A percentile compares a stretch with the other conserved stretches of the same genome.
Conservation (phyloP, 2,888 invertebrate species). For the Habroteleia sp. region DNA sequence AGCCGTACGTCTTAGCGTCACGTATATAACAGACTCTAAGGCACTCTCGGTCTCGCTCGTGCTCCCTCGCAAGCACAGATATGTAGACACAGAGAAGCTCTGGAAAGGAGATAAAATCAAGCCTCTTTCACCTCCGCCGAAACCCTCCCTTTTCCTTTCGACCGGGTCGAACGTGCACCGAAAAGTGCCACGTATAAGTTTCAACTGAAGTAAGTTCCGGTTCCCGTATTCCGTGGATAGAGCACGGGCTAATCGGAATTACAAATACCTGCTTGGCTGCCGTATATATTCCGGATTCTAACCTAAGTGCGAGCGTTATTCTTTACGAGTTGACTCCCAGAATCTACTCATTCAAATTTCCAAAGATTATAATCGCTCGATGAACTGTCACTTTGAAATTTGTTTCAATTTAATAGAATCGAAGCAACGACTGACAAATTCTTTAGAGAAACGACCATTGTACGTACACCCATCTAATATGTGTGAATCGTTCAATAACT, state of each 20-base stretch:
- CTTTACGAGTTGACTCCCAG: slow-evolving; percentile 26
- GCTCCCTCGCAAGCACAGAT: slow-evolving; percentile 57
- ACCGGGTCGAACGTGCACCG: slow-evolving; percentile 70
- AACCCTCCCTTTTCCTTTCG: slow-evolving; percentile 56
- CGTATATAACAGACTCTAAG: slow-evolving; percentile 71
- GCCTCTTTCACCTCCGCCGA: slow-evolving; percentile 59
- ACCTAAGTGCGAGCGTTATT: slow-evolving; percentile 39
- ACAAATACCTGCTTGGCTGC: slow-evolving; percentile 73
- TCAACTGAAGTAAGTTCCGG: slow-evolving; percentile 71
- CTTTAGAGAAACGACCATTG: too few relatives aligned
- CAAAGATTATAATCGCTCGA: slow-evolving; percentile 65
- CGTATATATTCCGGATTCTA: slow-evolving; percentile 59
- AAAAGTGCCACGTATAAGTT: slow-evolving; percentile 75
- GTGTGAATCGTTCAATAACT: too few relatives aligned
- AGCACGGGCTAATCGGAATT: slow-evolving; percentile 78
- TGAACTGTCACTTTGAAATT: slow-evolving; percentile 11
- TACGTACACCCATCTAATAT: too few relatives aligned
- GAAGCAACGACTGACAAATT: too few relatives aligned
- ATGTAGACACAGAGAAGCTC: slow-evolving; percentile 62
- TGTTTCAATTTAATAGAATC: too few relatives aligned
- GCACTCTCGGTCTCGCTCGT: slow-evolving; percentile 56
- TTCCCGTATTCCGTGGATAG: slow-evolving; percentile 68
- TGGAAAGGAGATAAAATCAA: slow-evolving; percentile 61
- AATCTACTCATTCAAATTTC: slow-evolving; percentile 68
- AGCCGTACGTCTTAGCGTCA: slow-evolving; percentile 77